These are phyloP conservation scores for Diogma glabrata DNA, from an alignment of 2,888 invertebrate species.

Conservation along the genomic window DNA sequence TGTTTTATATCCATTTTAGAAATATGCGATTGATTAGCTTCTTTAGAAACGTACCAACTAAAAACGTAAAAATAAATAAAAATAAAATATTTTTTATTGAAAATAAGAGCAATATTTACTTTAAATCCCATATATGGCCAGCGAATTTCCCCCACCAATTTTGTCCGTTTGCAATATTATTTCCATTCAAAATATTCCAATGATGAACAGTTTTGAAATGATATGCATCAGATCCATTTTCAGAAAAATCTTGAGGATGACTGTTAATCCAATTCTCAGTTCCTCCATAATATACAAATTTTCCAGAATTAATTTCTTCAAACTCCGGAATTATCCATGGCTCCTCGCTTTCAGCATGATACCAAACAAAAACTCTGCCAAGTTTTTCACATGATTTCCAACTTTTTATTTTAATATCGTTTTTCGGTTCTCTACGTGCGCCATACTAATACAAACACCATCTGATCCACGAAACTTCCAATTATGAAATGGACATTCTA, in stretches of 20 bases:
- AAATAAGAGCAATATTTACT: no score
- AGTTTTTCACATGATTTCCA: constrained; percentile 61
- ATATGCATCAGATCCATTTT: constrained; percentile 77
- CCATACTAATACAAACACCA: constrained; percentile 58
- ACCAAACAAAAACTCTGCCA: constrained; percentile 69
- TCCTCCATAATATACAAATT: constrained; percentile 58
- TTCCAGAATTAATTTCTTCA: constrained; percentile 40
- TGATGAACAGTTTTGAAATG: constrained; percentile 70
- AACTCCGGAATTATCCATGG: constrained; percentile 59
- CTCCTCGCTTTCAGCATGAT: constrained; percentile 56
- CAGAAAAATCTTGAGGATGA: constrained; percentile 80
- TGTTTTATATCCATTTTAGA: no score
- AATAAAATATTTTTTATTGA: no score
- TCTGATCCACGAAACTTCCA: constrained; percentile 67
- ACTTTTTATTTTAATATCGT: constrained; percentile 52
- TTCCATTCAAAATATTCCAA: constrained; percentile 42
- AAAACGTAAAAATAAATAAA: no score
- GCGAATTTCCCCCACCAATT: constrained; percentile 34
- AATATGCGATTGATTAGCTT: no score
- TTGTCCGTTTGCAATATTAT: constrained; percentile 31
- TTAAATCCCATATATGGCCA: constrained; percentile 46
- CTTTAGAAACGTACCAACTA: no score
- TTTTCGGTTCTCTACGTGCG: constrained; percentile 48
- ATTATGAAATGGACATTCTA: constrained; percentile 82
- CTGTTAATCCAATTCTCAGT: constrained; percentile 66